phyloP scores from a whole-genome alignment of 2,888 invertebrate genomes.

The Amphipoea lucens region DNA sequence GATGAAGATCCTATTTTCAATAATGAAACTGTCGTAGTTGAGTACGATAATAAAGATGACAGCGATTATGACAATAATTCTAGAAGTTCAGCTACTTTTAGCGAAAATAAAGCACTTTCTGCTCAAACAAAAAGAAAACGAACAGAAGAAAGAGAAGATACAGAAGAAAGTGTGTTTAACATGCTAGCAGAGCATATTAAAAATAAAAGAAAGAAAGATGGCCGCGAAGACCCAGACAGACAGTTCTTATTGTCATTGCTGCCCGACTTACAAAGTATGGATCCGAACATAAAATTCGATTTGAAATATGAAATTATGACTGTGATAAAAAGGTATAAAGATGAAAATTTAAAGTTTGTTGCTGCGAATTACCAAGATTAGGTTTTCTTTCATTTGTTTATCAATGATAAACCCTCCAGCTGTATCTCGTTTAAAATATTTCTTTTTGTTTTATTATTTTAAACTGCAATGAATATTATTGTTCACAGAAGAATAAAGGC shows the following conservation, averaged over 20 bases:
- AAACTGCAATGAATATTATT: background rate
- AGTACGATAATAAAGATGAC: slow-evolving; percentile 17
- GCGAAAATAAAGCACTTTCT: slow-evolving; percentile 1
- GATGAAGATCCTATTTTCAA: background rate
- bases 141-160: slow-evolving; percentile 2
- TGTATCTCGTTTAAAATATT: background rate
- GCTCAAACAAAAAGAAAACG: slow-evolving; percentile 10
- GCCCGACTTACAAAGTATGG: slow-evolving; percentile 30
- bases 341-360: slow-evolving; percentile 1
- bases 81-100: background rate
- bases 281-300: slow-evolving; percentile 28
- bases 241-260: slow-evolving; percentile 35
- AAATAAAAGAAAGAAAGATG: slow-evolving; percentile 10
- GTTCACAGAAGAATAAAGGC: background rate
- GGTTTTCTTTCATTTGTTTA: background rate
- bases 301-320: slow-evolving; percentile 45
- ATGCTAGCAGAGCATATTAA: slow-evolving; percentile 33
- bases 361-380: background rate
- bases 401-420: background rate
- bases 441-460: background rate
- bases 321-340: slow-evolving; percentile 25
- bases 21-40: background rate
- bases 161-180: slow-evolving; percentile 15
- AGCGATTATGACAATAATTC: slow-evolving; percentile 26
- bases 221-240: slow-evolving; percentile 8